Percentiles rank a stretch among this genome's conserved stretches.
These are phyloP conservation scores for Chiridota heheva DNA, from an alignment of 35 echinoderm and acorn worm genomes.

Conservation along the genomic window DNA sequence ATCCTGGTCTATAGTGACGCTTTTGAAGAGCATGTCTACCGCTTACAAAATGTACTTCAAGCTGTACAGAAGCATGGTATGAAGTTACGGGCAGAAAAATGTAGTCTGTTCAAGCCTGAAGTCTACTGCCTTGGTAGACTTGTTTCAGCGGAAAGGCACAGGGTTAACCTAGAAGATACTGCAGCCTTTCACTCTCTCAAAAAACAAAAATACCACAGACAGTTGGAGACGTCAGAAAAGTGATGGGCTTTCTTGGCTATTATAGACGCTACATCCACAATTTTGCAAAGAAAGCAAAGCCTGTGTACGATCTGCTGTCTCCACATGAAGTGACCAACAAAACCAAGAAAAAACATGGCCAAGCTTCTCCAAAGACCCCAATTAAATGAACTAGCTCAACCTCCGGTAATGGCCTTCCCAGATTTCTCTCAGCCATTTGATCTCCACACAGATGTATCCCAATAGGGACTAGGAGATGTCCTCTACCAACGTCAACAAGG, in stretches of 20 bases:
- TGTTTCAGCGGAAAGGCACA: constrained; percentile 34
- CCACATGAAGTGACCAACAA: not conserved
- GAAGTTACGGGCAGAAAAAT: constrained; percentile 34
- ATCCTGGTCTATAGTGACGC: constrained; percentile 53
- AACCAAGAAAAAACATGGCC: not conserved
- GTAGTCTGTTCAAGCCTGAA: constrained; percentile 7
- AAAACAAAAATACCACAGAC: not conserved
- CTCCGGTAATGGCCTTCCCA: constrained; percentile 57
- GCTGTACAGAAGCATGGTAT: constrained; percentile 34
- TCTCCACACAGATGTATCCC: constrained; percentile 19
- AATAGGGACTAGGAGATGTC: constrained; percentile 16
- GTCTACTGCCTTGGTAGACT: constrained; percentile 32
- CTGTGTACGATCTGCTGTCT: constrained; percentile 10
- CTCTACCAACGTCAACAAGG: constrained; percentile 27
- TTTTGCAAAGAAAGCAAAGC: constrained; percentile 14
- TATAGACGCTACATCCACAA: constrained; percentile 18
- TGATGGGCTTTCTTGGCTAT: constrained; percentile 21
- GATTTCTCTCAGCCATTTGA: constrained; percentile 21
- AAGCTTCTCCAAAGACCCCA: not conserved
- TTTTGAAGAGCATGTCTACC: constrained; percentile 35
- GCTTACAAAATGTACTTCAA: constrained; percentile 34
- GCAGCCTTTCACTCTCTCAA: constrained; percentile 17
- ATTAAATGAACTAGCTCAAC: constrained; percentile 22
- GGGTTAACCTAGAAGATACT: constrained; percentile 37
- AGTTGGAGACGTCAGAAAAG: constrained; percentile 15